Percentiles rank a stretch among this genome's conserved stretches.
Conservation (phyloP, 2,113 vertebrate genomes). For the Myxocyprinus asiaticus region DNA sequence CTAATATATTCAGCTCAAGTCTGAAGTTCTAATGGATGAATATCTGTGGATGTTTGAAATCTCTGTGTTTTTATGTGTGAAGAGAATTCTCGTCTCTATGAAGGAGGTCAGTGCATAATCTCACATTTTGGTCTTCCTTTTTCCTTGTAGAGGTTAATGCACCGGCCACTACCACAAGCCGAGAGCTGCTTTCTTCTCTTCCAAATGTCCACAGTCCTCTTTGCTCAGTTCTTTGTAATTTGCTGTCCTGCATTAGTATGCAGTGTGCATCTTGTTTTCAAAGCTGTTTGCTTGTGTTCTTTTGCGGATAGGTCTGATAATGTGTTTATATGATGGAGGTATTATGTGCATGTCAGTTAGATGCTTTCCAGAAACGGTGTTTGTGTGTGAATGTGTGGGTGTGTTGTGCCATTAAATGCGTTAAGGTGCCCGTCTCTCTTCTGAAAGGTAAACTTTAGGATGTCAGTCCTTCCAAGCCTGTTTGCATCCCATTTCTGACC, state of each 20-base stretch:
- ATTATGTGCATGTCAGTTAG: neutral
- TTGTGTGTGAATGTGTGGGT: neutral
- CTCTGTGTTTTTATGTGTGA: constrained; percentile 41
- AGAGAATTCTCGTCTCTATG: neutral
- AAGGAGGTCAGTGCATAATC: constrained; percentile 24
- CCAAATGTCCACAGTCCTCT: neutral
- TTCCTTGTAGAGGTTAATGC: constrained; percentile 46
- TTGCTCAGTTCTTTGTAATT: neutral
- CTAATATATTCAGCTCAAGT: neutral
- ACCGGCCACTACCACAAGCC: constrained; percentile 14
- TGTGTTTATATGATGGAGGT: neutral
- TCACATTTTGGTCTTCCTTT: constrained; percentile 34
- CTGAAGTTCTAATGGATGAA: constrained; percentile 11
- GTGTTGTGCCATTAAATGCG: constrained; percentile 1
- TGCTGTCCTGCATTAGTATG: neutral
- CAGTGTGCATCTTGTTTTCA: neutral
- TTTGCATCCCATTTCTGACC: constrained; percentile 27
- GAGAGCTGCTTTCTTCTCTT: neutral
- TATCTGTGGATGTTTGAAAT: neutral
- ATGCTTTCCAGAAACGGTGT: constrained; percentile 17
- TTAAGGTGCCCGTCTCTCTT: neutral
- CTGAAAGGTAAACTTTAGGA: neutral
- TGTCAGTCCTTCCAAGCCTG: constrained; percentile 43
- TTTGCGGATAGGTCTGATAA: neutral
- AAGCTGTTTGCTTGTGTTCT: constrained; percentile 3